Percentiles rank a stretch among this genome's conserved stretches.
Conservation (phyloP, 2,888 invertebrate species). For the Acrobeloides nanus region DNA sequence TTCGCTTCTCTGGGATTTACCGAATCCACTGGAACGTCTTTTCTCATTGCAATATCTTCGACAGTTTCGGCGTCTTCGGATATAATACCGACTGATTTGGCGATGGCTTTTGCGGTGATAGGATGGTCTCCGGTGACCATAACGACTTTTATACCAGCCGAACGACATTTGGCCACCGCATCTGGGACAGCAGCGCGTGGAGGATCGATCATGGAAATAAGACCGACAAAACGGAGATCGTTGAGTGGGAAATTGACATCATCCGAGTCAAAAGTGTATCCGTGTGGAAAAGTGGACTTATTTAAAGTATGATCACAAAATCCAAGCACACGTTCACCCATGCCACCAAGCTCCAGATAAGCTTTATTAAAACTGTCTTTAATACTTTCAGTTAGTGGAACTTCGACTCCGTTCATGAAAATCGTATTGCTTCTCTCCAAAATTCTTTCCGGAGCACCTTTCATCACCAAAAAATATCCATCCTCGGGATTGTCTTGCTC, state of each 20-base stretch:
- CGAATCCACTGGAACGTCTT: slow-evolving; percentile 75
- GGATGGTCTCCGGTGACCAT: slow-evolving; percentile 62
- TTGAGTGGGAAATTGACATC: slow-evolving; percentile 53
- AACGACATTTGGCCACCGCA: slow-evolving; percentile 56
- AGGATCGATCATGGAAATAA: slow-evolving; percentile 55
- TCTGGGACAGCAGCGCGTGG: slow-evolving; percentile 57
- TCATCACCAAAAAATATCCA: slow-evolving; percentile 66
- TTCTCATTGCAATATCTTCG: slow-evolving; percentile 67
- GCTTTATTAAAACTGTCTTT: slow-evolving; percentile 46
- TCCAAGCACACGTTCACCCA: slow-evolving; percentile 55
- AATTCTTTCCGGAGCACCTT: slow-evolving; percentile 80
- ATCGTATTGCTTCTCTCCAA: slow-evolving; percentile 66
- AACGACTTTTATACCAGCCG: slow-evolving; percentile 56
- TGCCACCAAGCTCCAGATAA: slow-evolving; percentile 69
- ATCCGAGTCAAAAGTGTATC: slow-evolving; percentile 76
- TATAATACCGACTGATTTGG: slow-evolving; percentile 60
- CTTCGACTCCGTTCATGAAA: slow-evolving; percentile 59
- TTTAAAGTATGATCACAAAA: slow-evolving; percentile 88
- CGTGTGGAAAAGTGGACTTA: slow-evolving; percentile 80
- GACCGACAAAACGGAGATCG: slow-evolving; percentile 61
- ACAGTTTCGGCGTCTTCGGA: slow-evolving; percentile 59
- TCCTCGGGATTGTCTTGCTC: slow-evolving; percentile 84
- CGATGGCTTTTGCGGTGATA: slow-evolving; percentile 61
- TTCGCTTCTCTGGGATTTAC: slow-evolving; percentile 42
- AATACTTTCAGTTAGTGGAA: slow-evolving; percentile 56